A percentile compares a stretch with the other conserved stretches of the same genome.
phyloP scores from a whole-genome alignment of 2,888 invertebrate species.

The Pyrgus malvae region DNA sequence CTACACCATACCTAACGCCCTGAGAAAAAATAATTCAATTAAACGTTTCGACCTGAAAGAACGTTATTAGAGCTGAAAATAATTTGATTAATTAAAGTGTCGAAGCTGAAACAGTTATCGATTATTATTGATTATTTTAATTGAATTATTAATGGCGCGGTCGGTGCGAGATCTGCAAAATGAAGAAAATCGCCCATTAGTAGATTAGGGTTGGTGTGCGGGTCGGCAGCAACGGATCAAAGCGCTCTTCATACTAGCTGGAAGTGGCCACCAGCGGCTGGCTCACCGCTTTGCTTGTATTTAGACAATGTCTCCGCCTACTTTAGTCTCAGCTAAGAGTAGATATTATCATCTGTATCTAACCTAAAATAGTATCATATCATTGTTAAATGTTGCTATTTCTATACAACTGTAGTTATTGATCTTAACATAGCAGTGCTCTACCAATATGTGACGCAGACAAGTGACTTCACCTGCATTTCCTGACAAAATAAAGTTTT shows the following conservation, averaged over 20 bases:
- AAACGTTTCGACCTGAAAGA: slow-evolving; percentile 66
- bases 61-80: slow-evolving; percentile 70
- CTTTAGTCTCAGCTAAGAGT: too few relatives aligned
- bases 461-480: too few relatives aligned
- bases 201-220: slow-evolving; percentile 26
- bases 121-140: slow-evolving; percentile 41
- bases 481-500: too few relatives aligned
- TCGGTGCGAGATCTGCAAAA: slow-evolving; percentile 61
- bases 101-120: slow-evolving; percentile 58
- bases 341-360: too few relatives aligned
- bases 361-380: too few relatives aligned
- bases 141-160: slow-evolving; percentile 47
- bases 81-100: slow-evolving; percentile 56
- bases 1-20: slow-evolving; percentile 51
- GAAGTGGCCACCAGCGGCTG: too few relatives aligned
- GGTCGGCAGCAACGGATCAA: background rate
- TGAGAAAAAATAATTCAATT: slow-evolving; percentile 51
- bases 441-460: too few relatives aligned
- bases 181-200: slow-evolving; percentile 59
- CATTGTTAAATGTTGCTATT: too few relatives aligned
- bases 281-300: too few relatives aligned
- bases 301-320: too few relatives aligned
- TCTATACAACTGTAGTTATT: too few relatives aligned
- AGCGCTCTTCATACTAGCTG: background rate
- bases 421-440: too few relatives aligned